Evolutionary conservation across 2,888 invertebrate genomes (phyloP), one percentile per base, ranked within the genome.

Genomic region (Acanthosoma haemorrhoidale): DNA sequence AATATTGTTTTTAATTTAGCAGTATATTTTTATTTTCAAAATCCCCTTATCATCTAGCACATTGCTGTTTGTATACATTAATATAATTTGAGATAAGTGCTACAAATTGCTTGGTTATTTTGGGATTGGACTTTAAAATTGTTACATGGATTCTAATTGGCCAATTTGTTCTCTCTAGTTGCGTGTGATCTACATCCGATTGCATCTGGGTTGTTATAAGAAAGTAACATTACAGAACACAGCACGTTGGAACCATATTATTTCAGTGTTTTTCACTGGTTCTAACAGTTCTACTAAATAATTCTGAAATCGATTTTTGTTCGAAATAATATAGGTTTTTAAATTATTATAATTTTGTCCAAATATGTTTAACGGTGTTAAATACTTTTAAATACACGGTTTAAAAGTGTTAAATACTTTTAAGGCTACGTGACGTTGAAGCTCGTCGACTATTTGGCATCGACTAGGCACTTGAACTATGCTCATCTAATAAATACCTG

Each of bases 91-190:
- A n/a, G n/a, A n/a, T n/a, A n/a, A n/a, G n/a, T n/a, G n/a, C n/a
- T n/a, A n/a, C n/a, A n/a, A n/a, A n/a, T n/a, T n/a, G n/a, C n/a
- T n/a, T n/a, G 51, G 51, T 25, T 51, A n/a, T 51, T 51, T 25
- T 51, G 51, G n/a, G n/a, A 51, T 51, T 51, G 21, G 21, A 25
- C 25, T 51, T 25, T 25, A 25, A 51, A 51, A 51, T 51, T 29
- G 51, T 51, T 51, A 25, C 51, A 25, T 25, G 25, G 51, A n/a
- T n/a, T 51, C 13, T 51, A 51, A 51, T 51, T 51, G 51, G 29
- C 51, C 51, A 51, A 51, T 51, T 51, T 51, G 51, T 51, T 51
- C n/a, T n/a, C 25, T n/a, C n/a, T n/a, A 13, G 51, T 51, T 51
- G 51, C 51, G 51, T 51, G 51, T 51, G 51, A 51, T 25, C 21